Percentiles rank a stretch among this genome's conserved stretches.
Evolutionary conservation across 2,113 vertebrate species (phyloP).

Genomic region (Apodemus speciosus): DNA sequence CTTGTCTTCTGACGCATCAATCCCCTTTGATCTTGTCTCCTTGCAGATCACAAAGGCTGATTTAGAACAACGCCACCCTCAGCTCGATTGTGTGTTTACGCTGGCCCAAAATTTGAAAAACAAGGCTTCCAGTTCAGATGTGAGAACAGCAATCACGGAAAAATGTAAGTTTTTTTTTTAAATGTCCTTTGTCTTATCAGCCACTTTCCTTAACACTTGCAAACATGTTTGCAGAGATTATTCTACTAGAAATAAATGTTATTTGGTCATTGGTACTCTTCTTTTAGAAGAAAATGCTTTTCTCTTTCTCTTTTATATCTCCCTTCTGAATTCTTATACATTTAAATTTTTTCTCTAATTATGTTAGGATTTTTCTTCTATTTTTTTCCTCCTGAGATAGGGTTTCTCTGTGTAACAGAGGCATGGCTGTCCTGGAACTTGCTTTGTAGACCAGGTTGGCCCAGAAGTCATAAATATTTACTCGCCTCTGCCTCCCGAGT

Average conservation of each 20-base stretch:
- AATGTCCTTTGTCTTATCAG: background rate
- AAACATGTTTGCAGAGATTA: background rate
- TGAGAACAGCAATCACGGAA: conserved; percentile 95
- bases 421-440: no score
- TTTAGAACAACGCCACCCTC: conserved; percentile 94
- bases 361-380: background rate
- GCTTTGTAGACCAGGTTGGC: no score
- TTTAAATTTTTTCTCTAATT: background rate
- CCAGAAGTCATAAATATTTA: no score
- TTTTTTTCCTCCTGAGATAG: background rate
- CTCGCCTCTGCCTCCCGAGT: no score
- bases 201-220: background rate
- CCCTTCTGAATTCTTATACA: background rate
- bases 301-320: background rate
- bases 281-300: background rate
- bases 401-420: no score
- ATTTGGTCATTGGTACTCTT: background rate
- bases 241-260: background rate
- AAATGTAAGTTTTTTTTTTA: conserved; percentile 90
- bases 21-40: background rate
- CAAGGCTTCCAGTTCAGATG: conserved; percentile 94
- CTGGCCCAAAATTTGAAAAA: conserved; percentile 98
- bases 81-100: conserved; percentile 95
- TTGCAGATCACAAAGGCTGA: conserved; percentile 94
- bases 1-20: fast-evolving